phyloP scores from a whole-genome alignment of 2,113 vertebrate species.

The Anguilla rostrata region DNA sequence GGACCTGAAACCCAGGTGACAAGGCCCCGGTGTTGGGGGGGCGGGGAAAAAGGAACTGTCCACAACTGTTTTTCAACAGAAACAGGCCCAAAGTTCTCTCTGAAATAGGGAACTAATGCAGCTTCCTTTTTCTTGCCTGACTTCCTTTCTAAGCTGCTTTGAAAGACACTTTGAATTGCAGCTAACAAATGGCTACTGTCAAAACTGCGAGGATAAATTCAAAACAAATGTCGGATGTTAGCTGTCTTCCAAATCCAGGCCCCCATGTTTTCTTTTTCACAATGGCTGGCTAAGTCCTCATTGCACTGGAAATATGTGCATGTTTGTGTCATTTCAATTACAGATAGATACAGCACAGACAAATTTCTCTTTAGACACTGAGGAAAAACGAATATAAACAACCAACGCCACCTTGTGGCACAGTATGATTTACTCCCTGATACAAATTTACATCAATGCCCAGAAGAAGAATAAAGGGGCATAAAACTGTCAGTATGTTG shows the following conservation, averaged over 20 bases:
- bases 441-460: neutral
- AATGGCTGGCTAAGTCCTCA: neutral
- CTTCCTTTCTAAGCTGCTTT: neutral
- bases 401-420: constrained; percentile 3
- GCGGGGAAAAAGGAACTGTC: constrained; percentile 55
- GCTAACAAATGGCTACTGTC: neutral
- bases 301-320: neutral
- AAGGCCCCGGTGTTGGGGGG: constrained; percentile 22
- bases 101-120: constrained; percentile 2
- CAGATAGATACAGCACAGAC: neutral
- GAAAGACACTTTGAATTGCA: neutral
- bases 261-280: neutral
- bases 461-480: neutral
- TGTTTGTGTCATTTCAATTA: neutral
- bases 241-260: no score
- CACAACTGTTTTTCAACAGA: constrained; percentile 38
- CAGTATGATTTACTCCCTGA: neutral
- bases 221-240: neutral
- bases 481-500: neutral
- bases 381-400: neutral
- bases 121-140: neutral
- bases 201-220: neutral
- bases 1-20: constrained; percentile 57
- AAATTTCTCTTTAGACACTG: neutral
- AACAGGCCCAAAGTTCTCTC: neutral